Evolutionary conservation across 2,888 invertebrate species (phyloP), one percentile per base, ranked within the genome.

Genomic region (Pterostichus madidus): DNA sequence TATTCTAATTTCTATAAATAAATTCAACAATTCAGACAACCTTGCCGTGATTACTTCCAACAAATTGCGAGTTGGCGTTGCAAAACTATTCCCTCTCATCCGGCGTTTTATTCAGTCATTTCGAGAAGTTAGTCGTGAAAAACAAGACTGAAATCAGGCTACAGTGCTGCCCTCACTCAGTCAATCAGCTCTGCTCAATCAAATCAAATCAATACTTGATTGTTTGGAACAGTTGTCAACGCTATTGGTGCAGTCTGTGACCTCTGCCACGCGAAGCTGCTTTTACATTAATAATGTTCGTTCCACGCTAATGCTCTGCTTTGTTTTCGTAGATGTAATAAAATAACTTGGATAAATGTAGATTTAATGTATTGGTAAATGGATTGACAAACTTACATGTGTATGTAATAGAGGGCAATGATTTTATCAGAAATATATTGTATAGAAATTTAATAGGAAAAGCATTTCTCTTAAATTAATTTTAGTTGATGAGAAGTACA

Each of bases 271-370:
- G 39, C 39, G 39, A 39, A 39, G 39, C 39, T 5, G 68, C 68
- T 75, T 75, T 52, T 75, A 75, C 52, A 75, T 75, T 75, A 75
- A 75, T 75, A 75, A 75, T 32, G 11, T 35, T 10, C 44, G n/a
- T 49, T 75, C 75, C 53, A 75, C 8, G 52, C 10, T 75, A 75
- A 75, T 75, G 52, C 13, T 13, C 31, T 46, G 73, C 15, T 46
- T 75, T 75, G 49, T 75, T 75, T 75, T 75, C 52, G n/a, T 52
- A 24, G 13, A 52, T 75, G 31, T 73, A 44, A 73, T 73, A 73
- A 73, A 73, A 73, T 15, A 31, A 73, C 24, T 73, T 8, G 39
- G 35, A 24, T 44, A 31, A 75, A 75, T 49, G 32, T 31, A n/a
- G 52, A 52, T 13, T 13, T 75, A 75, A 49, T 52, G 13, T 32